Evolutionary conservation across 1,140 invertebrate genomes (phyloP).

Genomic region (Drosophila rufa): DNA sequence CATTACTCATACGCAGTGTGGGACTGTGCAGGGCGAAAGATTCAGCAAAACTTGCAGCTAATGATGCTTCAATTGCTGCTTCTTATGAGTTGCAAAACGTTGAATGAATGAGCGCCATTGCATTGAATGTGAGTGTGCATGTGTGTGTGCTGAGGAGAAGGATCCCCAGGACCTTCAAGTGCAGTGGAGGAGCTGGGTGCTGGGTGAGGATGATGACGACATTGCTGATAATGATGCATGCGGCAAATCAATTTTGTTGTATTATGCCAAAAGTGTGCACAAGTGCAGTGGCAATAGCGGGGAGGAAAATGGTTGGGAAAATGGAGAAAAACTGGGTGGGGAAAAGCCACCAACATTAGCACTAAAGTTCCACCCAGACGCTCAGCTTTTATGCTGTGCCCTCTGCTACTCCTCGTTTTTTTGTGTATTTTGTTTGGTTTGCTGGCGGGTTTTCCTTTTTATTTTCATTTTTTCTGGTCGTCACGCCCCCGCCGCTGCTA

Average conservation of each 20-base stretch:
- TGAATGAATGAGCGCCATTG: constrained; percentile 80
- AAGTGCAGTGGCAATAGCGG: constrained; percentile 19
- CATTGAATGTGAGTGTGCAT: constrained; percentile 64
- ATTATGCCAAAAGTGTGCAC: constrained; percentile 80
- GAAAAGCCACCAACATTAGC: constrained; percentile 35
- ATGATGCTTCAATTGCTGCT: constrained; percentile 82
- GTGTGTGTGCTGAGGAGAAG: neutral
- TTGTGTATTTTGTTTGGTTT: constrained; percentile 35
- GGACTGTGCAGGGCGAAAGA: constrained; percentile 18
- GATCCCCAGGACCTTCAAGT: constrained; percentile 41
- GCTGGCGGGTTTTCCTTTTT: constrained; percentile 34
- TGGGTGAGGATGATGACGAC: constrained; percentile 16
- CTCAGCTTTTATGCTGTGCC: constrained; percentile 74
- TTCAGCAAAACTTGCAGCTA: constrained; percentile 73
- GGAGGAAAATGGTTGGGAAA: constrained; percentile 19
- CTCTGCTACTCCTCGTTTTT: constrained; percentile 58
- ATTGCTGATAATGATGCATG: constrained; percentile 80
- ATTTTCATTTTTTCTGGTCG: constrained; percentile 12
- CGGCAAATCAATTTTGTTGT: constrained; percentile 81
- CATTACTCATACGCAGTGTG: constrained; percentile 78
- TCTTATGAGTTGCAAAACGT: constrained; percentile 81
- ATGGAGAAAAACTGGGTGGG: constrained; percentile 10
- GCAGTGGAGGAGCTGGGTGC: constrained; percentile 16
- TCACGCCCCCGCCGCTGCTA: constrained; percentile 52
- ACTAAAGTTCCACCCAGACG: constrained; percentile 64